Conservation (phyloP, 2,113 vertebrate species). For the Hoplias malabaricus region DNA sequence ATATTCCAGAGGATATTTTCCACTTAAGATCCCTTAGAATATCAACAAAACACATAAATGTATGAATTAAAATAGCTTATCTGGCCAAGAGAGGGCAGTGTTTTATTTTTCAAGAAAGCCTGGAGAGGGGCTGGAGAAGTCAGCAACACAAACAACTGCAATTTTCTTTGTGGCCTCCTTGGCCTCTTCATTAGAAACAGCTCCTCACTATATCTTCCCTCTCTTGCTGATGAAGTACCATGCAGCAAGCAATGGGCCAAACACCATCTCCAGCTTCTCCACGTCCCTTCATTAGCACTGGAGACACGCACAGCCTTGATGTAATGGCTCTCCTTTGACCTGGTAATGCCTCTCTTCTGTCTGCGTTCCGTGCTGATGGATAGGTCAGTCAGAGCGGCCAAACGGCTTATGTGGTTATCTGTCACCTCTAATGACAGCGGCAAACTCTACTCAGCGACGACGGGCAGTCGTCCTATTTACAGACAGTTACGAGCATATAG, state of each 20-base stretch:
- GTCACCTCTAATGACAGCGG: constrained; percentile 23
- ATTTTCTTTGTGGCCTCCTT: not conserved
- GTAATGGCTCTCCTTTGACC: constrained; percentile 9
- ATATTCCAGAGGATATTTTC: too few species aligned
- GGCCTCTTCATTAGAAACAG: not conserved
- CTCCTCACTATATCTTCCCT: not conserved
- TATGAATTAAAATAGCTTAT: too few species aligned
- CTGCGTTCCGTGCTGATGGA: constrained; percentile 10
- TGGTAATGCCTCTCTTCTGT: not conserved
- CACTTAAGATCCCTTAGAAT: too few species aligned
- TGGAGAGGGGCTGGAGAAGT: not conserved
- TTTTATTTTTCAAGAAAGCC: constrained; percentile 11
- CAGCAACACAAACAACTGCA: not conserved
- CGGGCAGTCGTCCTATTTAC: constrained; percentile 26
- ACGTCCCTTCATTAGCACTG: not conserved
- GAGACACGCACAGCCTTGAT: not conserved
- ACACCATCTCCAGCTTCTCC: not conserved
- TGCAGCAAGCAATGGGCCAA: not conserved
- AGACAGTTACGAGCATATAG: constrained; percentile 8
- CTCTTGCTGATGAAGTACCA: not conserved
- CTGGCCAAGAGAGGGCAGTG: constrained; percentile 33
- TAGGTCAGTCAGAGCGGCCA: constrained; percentile 11
- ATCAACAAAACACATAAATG: too few species aligned
- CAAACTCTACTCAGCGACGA: constrained; percentile 3
- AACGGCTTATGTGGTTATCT: constrained; percentile 28